Percentiles rank a stretch among this genome's conserved stretches.
Evolutionary conservation across 2,888 invertebrate species (phyloP).

Genomic region (Patella depressa): DNA sequence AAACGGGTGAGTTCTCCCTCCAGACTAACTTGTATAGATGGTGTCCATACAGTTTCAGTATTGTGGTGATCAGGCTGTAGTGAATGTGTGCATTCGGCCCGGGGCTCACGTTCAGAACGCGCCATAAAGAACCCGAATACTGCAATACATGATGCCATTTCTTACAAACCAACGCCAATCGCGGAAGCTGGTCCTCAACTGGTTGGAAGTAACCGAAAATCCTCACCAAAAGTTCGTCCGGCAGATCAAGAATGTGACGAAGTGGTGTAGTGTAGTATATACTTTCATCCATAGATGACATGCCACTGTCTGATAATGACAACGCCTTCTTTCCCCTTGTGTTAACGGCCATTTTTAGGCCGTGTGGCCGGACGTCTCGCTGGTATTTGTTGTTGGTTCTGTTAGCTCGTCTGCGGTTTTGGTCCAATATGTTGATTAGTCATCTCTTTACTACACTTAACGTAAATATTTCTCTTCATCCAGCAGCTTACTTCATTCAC

Average conservation of each 20-base stretch:
- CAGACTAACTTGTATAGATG: conserved; percentile 55
- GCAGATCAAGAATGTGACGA: conserved; percentile 47
- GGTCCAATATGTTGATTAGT: background rate
- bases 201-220: conserved; percentile 54
- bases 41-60: conserved; percentile 52
- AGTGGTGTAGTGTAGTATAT: background rate
- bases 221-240: conserved; percentile 49
- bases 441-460: background rate
- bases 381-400: background rate
- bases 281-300: background rate
- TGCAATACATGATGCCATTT: conserved; percentile 54
- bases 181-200: conserved; percentile 49
- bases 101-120: conserved; percentile 48
- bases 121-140: conserved; percentile 50
- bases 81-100: conserved; percentile 44
- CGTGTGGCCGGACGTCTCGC: too few species aligned
- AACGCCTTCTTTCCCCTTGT: background rate
- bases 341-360: background rate
- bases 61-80: conserved; percentile 48
- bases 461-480: background rate
- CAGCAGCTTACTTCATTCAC: conserved; percentile 12
- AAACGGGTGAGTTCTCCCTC: conserved; percentile 56
- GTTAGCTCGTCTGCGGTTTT: conserved; percentile 10
- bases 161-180: conserved; percentile 48
- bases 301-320: background rate